These are phyloP conservation scores for Thalpophila matura DNA, from an alignment of 2,888 invertebrate genomes.

Conservation along the genomic window DNA sequence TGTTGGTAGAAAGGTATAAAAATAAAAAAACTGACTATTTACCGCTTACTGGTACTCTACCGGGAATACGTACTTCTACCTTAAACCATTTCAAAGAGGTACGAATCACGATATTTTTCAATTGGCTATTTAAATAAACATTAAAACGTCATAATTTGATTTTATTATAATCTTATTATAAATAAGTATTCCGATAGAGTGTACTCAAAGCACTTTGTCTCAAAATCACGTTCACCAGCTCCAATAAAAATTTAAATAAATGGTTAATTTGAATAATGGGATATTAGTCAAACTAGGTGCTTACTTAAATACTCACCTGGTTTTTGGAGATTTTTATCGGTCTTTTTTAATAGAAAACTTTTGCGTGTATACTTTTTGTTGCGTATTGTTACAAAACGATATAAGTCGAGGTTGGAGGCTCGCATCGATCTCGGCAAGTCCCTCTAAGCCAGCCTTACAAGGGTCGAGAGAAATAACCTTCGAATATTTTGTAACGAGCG, in stretches of 20 bases:
- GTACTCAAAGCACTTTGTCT: background rate
- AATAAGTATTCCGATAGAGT: background rate
- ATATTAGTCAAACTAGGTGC: background rate
- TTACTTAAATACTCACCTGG: background rate
- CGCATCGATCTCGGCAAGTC: conserved; percentile 79
- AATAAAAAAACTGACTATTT: too few relatives aligned
- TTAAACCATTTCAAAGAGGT: conserved; percentile 8
- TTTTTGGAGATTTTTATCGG: background rate
- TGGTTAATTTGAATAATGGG: background rate
- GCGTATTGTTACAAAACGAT: conserved; percentile 68
- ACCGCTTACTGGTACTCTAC: too few relatives aligned
- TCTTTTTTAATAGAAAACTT: background rate
- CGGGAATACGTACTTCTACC: too few relatives aligned
- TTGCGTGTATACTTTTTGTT: conserved; percentile 53
- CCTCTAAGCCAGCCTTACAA: conserved; percentile 78
- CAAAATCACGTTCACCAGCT: background rate
- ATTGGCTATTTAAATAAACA: conserved; percentile 22
- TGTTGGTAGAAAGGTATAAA: too few relatives aligned
- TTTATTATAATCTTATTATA: background rate
- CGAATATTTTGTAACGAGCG: conserved; percentile 77
- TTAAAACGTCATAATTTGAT: background rate
- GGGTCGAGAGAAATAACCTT: conserved; percentile 78
- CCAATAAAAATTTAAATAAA: background rate
- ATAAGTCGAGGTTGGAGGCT: conserved; percentile 67
- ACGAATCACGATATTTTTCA: conserved; percentile 8